Evolutionary conservation across 2,113 vertebrate species (phyloP).

Genomic region (Scomber japonicus): DNA sequence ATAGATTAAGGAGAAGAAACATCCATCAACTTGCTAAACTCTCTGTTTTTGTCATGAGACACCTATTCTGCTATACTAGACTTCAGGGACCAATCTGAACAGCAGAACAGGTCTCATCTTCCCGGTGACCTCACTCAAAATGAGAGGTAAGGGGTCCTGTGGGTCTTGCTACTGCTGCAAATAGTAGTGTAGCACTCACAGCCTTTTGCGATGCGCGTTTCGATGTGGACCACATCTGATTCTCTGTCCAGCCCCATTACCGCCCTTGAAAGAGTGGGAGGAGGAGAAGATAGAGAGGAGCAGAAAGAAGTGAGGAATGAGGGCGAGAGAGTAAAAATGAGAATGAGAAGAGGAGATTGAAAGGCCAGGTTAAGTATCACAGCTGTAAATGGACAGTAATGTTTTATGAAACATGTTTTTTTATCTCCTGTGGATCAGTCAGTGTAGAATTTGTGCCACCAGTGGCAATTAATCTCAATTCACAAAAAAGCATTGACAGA

Average conservation of each 20-base stretch:
- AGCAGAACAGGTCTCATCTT: slow-evolving; percentile 72
- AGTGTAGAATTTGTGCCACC: slow-evolving; percentile 29
- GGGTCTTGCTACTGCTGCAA: slow-evolving; percentile 55
- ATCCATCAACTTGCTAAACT: slow-evolving; percentile 77
- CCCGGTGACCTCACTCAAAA: slow-evolving; percentile 78
- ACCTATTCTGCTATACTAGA: slow-evolving; percentile 74
- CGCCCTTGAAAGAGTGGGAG: slow-evolving; percentile 86
- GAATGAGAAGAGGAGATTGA: slow-evolving; percentile 23
- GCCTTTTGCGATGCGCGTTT: slow-evolving; percentile 92
- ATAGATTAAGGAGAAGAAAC: slow-evolving; percentile 69
- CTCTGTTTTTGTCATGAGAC: slow-evolving; percentile 68
- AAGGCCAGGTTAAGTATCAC: slow-evolving; percentile 14
- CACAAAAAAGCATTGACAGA: slow-evolving; percentile 33
- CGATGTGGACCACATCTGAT: slow-evolving; percentile 95
- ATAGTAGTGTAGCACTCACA: slow-evolving; percentile 87
- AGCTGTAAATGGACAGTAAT: slow-evolving; percentile 42
- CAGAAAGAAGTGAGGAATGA: slow-evolving; percentile 48
- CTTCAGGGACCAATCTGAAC: slow-evolving; percentile 74
- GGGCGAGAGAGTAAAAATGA: slow-evolving; percentile 42
- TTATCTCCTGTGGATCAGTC: slow-evolving; percentile 50
- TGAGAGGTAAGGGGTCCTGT: slow-evolving; percentile 73
- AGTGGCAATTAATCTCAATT: slow-evolving; percentile 71
- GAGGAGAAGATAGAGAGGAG: slow-evolving; percentile 54
- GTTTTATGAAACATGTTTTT: slow-evolving; percentile 47
- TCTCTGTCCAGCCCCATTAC: slow-evolving; percentile 94